A percentile compares a stretch with the other conserved stretches of the same genome.
Evolutionary conservation across 2,797 vertebrate genomes (phyloP).

Genomic region (Spondyliosoma cantharus): DNA sequence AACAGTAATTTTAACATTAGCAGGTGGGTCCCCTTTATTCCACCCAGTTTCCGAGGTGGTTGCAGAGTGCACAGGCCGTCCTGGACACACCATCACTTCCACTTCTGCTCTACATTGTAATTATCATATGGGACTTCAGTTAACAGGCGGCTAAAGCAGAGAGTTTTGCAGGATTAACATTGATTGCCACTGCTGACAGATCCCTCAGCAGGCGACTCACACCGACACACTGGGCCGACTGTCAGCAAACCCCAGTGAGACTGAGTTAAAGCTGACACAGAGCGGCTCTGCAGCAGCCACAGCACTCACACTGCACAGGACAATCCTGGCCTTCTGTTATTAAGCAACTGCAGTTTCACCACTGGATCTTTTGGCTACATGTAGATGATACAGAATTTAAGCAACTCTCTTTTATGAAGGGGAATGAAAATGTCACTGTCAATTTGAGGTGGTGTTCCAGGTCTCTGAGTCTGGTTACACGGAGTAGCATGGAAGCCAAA

Average conservation of each 20-base stretch:
- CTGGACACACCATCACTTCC: background rate
- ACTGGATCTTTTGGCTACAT: constrained; percentile 20
- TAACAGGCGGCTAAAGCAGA: constrained; percentile 20
- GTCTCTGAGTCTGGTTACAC: constrained; percentile 36
- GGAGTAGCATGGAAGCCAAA: constrained; percentile 33
- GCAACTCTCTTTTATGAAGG: constrained; percentile 31
- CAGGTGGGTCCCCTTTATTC: constrained; percentile 12
- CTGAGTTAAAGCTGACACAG: constrained; percentile 53
- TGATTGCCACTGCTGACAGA: constrained; percentile 55
- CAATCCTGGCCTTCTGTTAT: constrained; percentile 15
- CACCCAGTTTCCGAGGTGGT: background rate
- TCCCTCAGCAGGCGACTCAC: constrained; percentile 37
- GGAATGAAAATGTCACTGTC: constrained; percentile 61
- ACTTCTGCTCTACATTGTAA: constrained; percentile 5
- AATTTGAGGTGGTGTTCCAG: constrained; percentile 34
- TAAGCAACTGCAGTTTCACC: constrained; percentile 17
- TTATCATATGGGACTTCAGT: constrained; percentile 16
- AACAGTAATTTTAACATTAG: background rate
- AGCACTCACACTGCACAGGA: constrained; percentile 26
- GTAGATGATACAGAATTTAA: constrained; percentile 37
- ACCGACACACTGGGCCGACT: constrained; percentile 19
- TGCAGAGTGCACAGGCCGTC: background rate
- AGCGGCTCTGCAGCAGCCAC: constrained; percentile 12
- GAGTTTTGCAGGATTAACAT: constrained; percentile 43
- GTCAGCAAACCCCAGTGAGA: constrained; percentile 47